phyloP scores from a whole-genome alignment of 2,797 vertebrate genomes.

The Gobio occitaniae region DNA sequence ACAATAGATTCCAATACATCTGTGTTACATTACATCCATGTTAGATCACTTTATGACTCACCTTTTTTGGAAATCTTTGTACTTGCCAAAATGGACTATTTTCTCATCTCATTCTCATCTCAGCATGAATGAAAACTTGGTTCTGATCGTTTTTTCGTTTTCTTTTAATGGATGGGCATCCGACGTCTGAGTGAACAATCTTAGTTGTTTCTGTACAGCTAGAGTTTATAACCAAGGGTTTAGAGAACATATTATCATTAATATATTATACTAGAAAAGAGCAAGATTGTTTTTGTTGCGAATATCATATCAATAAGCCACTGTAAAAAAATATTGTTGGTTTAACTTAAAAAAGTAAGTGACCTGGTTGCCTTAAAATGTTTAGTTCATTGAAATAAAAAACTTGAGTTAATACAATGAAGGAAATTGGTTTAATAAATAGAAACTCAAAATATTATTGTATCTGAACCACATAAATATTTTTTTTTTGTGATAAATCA shows the following conservation, averaged over 20 bases:
- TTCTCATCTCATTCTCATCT: not conserved
- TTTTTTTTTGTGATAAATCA: no score
- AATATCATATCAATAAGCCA: not conserved
- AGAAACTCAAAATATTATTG: no score
- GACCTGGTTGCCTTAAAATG: no score
- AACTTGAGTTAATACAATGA: no score
- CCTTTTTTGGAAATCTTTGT: slow-evolving; percentile 10
- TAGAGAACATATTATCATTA: not conserved
- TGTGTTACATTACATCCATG: slow-evolving; percentile 32
- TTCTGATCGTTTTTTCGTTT: not conserved
- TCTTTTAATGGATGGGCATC: not conserved
- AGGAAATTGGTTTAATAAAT: no score
- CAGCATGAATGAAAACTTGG: not conserved
- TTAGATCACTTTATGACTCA: slow-evolving; percentile 3
- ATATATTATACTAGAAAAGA: not conserved
- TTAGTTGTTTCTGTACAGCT: not conserved
- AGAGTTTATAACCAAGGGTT: not conserved
- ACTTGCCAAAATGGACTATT: not conserved
- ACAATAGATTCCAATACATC: slow-evolving; percentile 33
- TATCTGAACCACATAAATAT: no score
- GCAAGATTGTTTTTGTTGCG: not conserved
- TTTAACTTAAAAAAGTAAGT: no score
- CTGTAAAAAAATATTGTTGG: no score
- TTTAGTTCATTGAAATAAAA: no score
- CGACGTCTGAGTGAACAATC: not conserved